phyloP scores from a whole-genome alignment of 2,797 vertebrate genomes.

The Catamblyrhynchus diadema region DNA sequence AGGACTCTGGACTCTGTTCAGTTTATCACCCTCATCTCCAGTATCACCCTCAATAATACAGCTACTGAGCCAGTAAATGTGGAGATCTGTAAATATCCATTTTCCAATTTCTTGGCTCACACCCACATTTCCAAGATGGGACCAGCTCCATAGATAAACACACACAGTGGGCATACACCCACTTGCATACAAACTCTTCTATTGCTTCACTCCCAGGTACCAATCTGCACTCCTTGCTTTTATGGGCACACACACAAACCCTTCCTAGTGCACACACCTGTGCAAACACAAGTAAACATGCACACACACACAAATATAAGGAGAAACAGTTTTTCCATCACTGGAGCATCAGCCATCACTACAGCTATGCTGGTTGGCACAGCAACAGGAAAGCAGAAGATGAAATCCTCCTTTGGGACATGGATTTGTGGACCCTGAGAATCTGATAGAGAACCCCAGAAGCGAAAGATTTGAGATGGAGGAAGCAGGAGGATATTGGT shows the following conservation, averaged over 20 bases:
- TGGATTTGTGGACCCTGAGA: not conserved
- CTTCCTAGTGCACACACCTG: not conserved
- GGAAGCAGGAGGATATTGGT: not conserved
- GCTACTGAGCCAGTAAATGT: not conserved
- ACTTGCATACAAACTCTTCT: not conserved
- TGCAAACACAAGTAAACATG: not conserved
- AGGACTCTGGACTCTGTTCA: not conserved
- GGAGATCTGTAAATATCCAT: not conserved
- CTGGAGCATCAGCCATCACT: not conserved
- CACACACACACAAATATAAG: not conserved
- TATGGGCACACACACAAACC: not conserved
- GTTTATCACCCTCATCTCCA: not conserved
- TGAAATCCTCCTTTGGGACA: not conserved
- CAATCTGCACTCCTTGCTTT: not conserved
- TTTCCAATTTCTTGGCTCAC: not conserved
- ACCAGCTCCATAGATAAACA: not conserved
- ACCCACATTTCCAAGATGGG: not conserved
- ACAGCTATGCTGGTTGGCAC: not conserved
- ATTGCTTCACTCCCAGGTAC: not conserved
- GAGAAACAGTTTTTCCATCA: not conserved
- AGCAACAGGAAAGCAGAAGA: constrained; percentile 1
- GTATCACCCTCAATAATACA: not conserved
- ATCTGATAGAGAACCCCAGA: not conserved
- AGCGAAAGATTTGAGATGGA: not conserved
- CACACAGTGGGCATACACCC: not conserved